Evolutionary conservation across 2,113 vertebrate species (phyloP).

Genomic region (Lichenostomus cassidix): DNA sequence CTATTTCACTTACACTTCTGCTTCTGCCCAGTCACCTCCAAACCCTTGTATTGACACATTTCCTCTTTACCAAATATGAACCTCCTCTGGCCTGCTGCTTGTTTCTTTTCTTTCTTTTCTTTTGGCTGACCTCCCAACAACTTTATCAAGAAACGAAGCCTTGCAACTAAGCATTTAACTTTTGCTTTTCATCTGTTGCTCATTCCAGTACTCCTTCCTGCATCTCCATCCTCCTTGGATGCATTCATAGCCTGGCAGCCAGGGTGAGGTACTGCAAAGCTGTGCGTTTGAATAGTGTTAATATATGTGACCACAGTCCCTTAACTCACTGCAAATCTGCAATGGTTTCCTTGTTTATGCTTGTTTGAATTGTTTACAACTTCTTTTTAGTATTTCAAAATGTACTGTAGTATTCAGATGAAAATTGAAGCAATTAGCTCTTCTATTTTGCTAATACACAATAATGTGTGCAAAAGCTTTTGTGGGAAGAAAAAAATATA

Average conservation of each 20-base stretch:
- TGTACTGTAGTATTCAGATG: not conserved
- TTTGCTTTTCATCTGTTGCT: constrained; percentile 26
- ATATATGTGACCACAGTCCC: accelerated
- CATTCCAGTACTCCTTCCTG: not conserved
- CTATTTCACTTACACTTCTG: constrained; percentile 39
- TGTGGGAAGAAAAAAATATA: not conserved
- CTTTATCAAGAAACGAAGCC: not conserved
- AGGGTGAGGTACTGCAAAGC: not conserved
- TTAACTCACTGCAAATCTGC: not conserved
- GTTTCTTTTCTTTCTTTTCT: constrained; percentile 30
- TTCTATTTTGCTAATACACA: not conserved
- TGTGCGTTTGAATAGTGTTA: not conserved
- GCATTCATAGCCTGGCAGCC: not conserved
- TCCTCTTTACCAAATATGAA: constrained; percentile 13
- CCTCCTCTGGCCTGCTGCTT: not conserved
- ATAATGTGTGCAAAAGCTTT: not conserved
- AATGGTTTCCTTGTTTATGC: not conserved
- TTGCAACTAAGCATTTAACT: not conserved
- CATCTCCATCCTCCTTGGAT: not conserved
- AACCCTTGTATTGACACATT: constrained; percentile 29
- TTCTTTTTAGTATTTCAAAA: not conserved
- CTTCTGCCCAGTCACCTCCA: constrained; percentile 45
- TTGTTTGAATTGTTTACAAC: not conserved
- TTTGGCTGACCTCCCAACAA: constrained; percentile 34
- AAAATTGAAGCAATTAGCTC: not conserved